Percentiles rank a stretch among this genome's conserved stretches.
phyloP scores from a whole-genome alignment of 2,113 vertebrate species.

The Xenopus borealis region DNA sequence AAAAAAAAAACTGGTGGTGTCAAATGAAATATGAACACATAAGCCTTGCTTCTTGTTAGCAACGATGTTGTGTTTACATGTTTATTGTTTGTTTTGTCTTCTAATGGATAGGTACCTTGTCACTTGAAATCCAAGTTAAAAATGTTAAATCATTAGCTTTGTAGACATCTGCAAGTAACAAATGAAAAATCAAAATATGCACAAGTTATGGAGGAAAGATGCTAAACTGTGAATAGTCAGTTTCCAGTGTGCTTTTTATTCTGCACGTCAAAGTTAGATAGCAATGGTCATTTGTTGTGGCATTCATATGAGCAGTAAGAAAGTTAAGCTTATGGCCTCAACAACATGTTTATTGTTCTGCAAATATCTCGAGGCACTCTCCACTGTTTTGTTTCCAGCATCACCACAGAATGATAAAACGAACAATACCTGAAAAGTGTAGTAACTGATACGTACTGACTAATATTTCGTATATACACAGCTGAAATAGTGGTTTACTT shows the following conservation, averaged over 20 bases:
- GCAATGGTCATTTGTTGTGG: conserved; percentile 13
- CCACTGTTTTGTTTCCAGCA: not conserved
- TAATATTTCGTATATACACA: no score
- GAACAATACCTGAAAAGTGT: no score
- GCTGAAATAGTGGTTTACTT: no score
- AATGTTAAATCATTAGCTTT: not conserved
- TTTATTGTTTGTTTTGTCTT: no score
- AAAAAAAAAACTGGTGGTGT: not conserved
- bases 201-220: conserved; percentile 19
- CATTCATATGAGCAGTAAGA: conserved; percentile 32
- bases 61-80: no score
- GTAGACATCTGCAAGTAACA: not conserved
- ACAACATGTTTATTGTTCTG: not conserved
- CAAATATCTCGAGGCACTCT: not conserved
- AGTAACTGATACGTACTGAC: no score
- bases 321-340: no score
- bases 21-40: not conserved
- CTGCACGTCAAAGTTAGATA: conserved; percentile 15
- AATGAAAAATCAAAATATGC: not conserved
- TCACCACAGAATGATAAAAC: not conserved
- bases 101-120: no score
- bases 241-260: not conserved
- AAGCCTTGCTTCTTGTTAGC: not conserved
- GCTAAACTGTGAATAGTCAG: not conserved
- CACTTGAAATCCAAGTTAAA: not conserved